A percentile compares a stretch with the other conserved stretches of the same genome.
Conservation (phyloP, 2,797 vertebrate genomes). For the Trachurus trachurus region DNA sequence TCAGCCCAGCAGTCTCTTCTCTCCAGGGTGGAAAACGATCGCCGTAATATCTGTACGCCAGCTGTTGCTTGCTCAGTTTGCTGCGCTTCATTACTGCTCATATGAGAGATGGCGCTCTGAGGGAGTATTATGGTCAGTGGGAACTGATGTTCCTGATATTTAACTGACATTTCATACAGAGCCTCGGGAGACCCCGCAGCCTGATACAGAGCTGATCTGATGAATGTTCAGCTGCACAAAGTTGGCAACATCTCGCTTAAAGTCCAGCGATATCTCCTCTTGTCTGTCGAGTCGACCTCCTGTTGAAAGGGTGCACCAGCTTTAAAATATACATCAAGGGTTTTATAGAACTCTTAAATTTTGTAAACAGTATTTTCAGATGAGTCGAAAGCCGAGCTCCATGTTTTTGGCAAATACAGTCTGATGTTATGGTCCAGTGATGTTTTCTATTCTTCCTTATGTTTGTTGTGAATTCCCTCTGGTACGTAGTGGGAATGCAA, state of each 20-base stretch:
- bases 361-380: background rate
- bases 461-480: background rate
- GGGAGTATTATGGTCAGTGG: conserved; percentile 32
- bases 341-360: background rate
- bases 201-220: conserved; percentile 23
- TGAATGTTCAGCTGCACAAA: conserved; percentile 8
- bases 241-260: background rate
- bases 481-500: background rate
- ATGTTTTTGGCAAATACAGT: background rate
- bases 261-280: background rate
- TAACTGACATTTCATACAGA: conserved; percentile 54
- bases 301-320: background rate
- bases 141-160: conserved; percentile 54
- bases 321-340: background rate
- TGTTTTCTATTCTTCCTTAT: conserved; percentile 4
- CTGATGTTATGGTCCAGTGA: background rate
- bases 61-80: conserved; percentile 50
- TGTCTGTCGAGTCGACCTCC: background rate
- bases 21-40: conserved; percentile 44
- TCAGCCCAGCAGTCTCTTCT: conserved; percentile 12
- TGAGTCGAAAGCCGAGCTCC: too few relatives aligned
- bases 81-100: conserved; percentile 23
- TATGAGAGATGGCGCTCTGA: conserved; percentile 26
- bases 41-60: conserved; percentile 48
- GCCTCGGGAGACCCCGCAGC: conserved; percentile 12